Base-by-base conservation (phyloP, 2,113 vertebrate species). In the Amphiprion percula region DNA sequence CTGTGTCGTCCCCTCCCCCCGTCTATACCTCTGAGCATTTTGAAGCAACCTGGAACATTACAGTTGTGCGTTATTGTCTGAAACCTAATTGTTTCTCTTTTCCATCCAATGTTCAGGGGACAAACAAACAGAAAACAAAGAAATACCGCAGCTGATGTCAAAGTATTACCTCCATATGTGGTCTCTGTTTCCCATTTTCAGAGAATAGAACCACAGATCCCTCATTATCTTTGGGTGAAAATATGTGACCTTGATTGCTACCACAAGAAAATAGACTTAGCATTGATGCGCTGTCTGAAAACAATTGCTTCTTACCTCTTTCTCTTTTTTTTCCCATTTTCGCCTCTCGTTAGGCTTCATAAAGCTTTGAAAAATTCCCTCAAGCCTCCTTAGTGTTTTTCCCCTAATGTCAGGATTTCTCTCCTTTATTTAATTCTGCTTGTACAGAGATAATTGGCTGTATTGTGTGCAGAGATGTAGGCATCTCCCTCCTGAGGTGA, bases 291-390 rank as follows among this genome's bases (percentile, higher is more conserved):
- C 93, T 95, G 93, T 95, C 83, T 91, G 10, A 84, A 53, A 90
- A 88, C 93, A 94, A 95, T 94, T 93, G 90, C 91, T 90, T 94
- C 87, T 83, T 86, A 81, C 80, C 54, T 66, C 80, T 88, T n/a
- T 30, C 26, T 46, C 28, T 52, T 26, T 53, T 10, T 50, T 21
- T 90, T 92, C 78, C 76, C 68, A 80, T 86, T 88, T 91, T 89
- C 7, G 77, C 85, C 75, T 85, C 81, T 82, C 63, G 55, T 93
- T 91, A 61, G 86, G 91, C 87, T 86, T 80, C 55, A 54, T 88
- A 85, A 90, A 85, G 86, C 88, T 83, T 62, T 49, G 75, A 91
- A 90, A 91, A 93, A 93, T 85, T 94, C 91, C 90, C 93, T 90
- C 74, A 88, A 77, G 89, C 87, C 81, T 79, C 54, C 72, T 79